A percentile compares a stretch with the other conserved stretches of the same genome.
Conservation (phyloP, 1,140 invertebrate genomes). For the Drosophila bipectinata region DNA sequence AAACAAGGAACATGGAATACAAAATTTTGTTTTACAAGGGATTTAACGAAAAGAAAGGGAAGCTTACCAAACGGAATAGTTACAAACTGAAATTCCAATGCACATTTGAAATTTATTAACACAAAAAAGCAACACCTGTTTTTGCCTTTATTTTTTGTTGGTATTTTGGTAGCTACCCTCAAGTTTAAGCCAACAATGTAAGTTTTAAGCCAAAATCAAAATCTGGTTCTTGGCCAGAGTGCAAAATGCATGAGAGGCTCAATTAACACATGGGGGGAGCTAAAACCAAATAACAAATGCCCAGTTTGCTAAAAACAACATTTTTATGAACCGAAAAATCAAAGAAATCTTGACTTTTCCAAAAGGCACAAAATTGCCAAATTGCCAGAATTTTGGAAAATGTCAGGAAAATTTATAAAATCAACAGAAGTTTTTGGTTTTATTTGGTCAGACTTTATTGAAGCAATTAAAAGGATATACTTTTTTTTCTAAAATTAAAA, state of each 20-base stretch:
- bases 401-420: neutral
- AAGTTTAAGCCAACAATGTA: neutral
- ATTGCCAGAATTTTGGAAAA: neutral
- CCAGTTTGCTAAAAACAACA: neutral
- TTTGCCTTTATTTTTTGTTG: neutral
- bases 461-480: too few relatives aligned
- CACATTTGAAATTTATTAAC: constrained; percentile 28
- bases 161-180: neutral
- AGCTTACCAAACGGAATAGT: constrained; percentile 12
- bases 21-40: constrained; percentile 39
- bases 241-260: neutral
- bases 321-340: neutral
- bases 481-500: too few relatives aligned
- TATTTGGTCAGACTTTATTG: neutral
- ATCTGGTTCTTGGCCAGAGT: neutral
- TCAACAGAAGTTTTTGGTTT: neutral
- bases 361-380: neutral
- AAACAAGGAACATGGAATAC: constrained; percentile 2
- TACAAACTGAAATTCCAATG: neutral
- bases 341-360: neutral
- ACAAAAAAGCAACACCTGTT: constrained; percentile 24
- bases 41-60: constrained; percentile 23
- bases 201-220: neutral
- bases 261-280: neutral
- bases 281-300: neutral